phyloP scores from a whole-genome alignment of 1,140 invertebrate genomes.

The Centruroides sculpturatus region DNA sequence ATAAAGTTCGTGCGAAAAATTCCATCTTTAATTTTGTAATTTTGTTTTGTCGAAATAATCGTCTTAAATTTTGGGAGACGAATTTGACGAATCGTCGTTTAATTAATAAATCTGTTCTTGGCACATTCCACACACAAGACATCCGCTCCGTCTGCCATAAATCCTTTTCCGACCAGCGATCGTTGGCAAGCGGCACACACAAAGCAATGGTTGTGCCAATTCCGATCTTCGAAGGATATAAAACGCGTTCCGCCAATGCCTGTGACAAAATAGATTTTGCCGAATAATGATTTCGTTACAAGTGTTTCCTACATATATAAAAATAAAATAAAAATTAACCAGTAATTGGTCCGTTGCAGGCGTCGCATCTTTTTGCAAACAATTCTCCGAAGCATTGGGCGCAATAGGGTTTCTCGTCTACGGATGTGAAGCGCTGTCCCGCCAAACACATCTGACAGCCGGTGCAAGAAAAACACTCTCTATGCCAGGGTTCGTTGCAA shows the following conservation, averaged over 20 bases:
- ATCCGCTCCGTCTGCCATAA: slow-evolving; percentile 92
- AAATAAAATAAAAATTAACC: slow-evolving; percentile 41
- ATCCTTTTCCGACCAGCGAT: slow-evolving; percentile 91
- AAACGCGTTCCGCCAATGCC: slow-evolving; percentile 69
- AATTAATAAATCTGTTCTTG: slow-evolving; percentile 35
- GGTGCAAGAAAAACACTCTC: slow-evolving; percentile 81
- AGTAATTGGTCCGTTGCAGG: slow-evolving; percentile 96
- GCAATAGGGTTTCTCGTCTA: slow-evolving; percentile 98
- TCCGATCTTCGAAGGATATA: slow-evolving; percentile 97
- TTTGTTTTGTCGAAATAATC: too few relatives aligned
- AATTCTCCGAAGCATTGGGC: slow-evolving; percentile 96
- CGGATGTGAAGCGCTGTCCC: slow-evolving; percentile 92
- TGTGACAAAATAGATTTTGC: neutral
- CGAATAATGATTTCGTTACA: slow-evolving; percentile 4
- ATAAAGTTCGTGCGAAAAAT: too few relatives aligned
- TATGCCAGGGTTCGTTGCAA: slow-evolving; percentile 98
- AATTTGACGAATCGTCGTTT: too few relatives aligned
- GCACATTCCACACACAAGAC: slow-evolving; percentile 89
- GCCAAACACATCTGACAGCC: slow-evolving; percentile 88
- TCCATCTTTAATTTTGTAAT: too few relatives aligned
- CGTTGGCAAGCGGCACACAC: slow-evolving; percentile 86
- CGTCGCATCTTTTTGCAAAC: slow-evolving; percentile 94
- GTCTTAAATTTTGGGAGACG: too few relatives aligned
- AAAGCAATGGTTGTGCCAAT: slow-evolving; percentile 99
- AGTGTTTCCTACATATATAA: neutral